phyloP scores from a whole-genome alignment of 2,888 invertebrate genomes.

The Ptychoptera albimana region DNA sequence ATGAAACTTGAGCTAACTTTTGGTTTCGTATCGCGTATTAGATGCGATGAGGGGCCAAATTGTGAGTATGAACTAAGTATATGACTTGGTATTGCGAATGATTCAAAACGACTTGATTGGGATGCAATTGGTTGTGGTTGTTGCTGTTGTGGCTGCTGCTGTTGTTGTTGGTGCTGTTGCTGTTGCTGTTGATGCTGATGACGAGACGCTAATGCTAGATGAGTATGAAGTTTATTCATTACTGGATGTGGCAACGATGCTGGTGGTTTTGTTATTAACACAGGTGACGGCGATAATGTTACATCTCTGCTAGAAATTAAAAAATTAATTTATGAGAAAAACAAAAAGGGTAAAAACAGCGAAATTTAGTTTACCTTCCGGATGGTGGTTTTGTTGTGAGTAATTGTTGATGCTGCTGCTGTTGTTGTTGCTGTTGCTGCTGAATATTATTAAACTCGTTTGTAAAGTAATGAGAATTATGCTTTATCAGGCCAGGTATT shows the following conservation, averaged over 20 bases:
- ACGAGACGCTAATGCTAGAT: slow-evolving; percentile 7
- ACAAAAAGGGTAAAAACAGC: neutral
- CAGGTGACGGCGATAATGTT: slow-evolving; percentile 7
- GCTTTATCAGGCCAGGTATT: slow-evolving; percentile 4
- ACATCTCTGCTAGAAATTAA: slow-evolving; percentile 7
- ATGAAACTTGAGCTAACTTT: neutral
- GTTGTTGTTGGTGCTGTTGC: neutral
- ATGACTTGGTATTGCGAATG: neutral
- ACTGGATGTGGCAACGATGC: slow-evolving; percentile 9
- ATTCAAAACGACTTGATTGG: slow-evolving; percentile 2
- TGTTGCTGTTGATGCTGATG: neutral
- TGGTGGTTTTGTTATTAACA: slow-evolving; percentile 1
- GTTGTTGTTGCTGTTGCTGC: neutral
- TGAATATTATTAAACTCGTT: neutral
- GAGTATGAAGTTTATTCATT: slow-evolving; percentile 9
- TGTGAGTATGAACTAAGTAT: neutral
- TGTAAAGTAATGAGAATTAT: neutral
- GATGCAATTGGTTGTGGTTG: neutral
- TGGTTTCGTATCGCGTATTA: neutral
- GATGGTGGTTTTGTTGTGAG: slow-evolving; percentile 1
- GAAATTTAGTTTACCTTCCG: neutral
- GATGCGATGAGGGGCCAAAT: neutral
- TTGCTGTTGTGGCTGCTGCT: too few relatives aligned
- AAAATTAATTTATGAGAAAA: too few relatives aligned
- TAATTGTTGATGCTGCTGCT: neutral